Conservation (phyloP, 2,888 invertebrate species). For the Rhamnusium bicolor region DNA sequence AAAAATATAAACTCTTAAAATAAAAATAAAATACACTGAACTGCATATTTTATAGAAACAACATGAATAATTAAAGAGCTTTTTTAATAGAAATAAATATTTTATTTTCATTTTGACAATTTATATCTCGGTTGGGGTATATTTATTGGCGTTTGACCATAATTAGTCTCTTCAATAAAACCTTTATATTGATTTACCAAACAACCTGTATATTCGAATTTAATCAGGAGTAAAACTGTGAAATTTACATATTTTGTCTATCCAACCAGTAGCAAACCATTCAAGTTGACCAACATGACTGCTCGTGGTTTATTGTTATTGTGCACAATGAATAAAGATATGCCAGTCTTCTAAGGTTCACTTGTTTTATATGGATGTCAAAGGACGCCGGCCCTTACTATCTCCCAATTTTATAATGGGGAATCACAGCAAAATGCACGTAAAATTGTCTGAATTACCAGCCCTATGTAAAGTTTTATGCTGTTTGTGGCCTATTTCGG, state of each 20-base stretch:
- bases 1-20: too few relatives aligned
- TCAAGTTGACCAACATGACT: conserved; percentile 3
- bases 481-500: conserved; percentile 34
- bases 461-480: conserved; percentile 20
- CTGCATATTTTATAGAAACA: too few relatives aligned
- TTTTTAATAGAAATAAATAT: too few relatives aligned
- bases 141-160: too few relatives aligned
- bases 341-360: conserved; percentile 10
- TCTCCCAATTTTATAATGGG: conserved; percentile 27
- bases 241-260: not conserved
- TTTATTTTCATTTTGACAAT: too few relatives aligned
- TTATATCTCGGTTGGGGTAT: too few relatives aligned
- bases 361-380: conserved; percentile 24
- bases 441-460: conserved; percentile 18
- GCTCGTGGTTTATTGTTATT: not conserved
- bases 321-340: not conserved
- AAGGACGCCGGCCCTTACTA: conserved; percentile 19
- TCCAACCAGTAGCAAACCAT: conserved; percentile 4
- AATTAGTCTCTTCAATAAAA: too few relatives aligned
- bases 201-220: too few relatives aligned
- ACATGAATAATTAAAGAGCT: too few relatives aligned
- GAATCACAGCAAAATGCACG: conserved; percentile 28
- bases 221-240: too few relatives aligned
- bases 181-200: too few relatives aligned
- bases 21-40: too few relatives aligned